Evolutionary conservation across 2,888 invertebrate genomes (phyloP), one percentile per base, ranked within the genome.

Genomic region (Erpobdella octoculata): DNA sequence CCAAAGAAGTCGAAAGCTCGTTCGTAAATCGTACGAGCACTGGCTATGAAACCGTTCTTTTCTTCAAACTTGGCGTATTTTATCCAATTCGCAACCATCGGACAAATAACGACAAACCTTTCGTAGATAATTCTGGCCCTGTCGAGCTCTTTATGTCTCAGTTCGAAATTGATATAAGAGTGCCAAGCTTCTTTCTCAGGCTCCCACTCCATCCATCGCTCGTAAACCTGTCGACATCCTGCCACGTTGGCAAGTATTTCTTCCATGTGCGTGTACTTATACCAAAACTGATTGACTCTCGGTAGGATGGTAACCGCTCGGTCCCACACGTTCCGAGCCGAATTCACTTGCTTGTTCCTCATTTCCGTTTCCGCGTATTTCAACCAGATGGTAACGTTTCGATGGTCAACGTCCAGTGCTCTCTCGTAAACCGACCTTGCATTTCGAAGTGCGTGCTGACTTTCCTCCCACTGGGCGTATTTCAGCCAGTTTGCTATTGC

Each of bases 161-260:
- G 84, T 83, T 99, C 98, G 85, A 98, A 98, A 82, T 99, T 99
- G 66, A 99, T 94, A 80, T 95, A 99, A 0, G 98, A 97, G 81
- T 94, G 91, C 98, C 98, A 99, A 0, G 97, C 96, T 84, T 99
- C 98, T 84, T 98, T 97, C 84, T 96, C 93, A 65, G 98, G 98
- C 84, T 98, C 93, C 98, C 98, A 99, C 85, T 97, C 95, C 93
- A 97, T 98, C 98, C 98, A 99, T 37, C 98, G 88, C 83, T 99
- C 97, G 85, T 98, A 99, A 0, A 97, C 94, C 85, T 90, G 86
- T 5, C 83, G 76, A 41, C 74, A 76, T 28, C 79, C 80, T 70
- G 21, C 38, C 15, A 95, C 89, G 85, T 98, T 95, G 80, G 92
- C 93, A 76, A 99, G 85, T 91, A 96, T 94, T 84, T 99, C 98